Evolutionary conservation across 2,888 invertebrate genomes (phyloP).

Genomic region (Calliopum simillimum): DNA sequence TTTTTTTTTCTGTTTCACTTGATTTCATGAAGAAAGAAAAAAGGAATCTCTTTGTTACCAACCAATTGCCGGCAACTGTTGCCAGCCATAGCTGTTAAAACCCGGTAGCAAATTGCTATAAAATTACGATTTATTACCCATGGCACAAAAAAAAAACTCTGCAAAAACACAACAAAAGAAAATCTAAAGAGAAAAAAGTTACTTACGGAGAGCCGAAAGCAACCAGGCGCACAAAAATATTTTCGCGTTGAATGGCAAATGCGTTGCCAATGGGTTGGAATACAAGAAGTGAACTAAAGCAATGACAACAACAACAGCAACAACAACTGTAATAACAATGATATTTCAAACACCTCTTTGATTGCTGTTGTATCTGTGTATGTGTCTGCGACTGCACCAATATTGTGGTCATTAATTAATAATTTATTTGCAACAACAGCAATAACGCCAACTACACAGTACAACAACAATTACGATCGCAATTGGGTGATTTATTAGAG

Average conservation of each 20-base stretch:
- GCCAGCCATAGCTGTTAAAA: conserved; percentile 3
- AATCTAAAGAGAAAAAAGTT: no score
- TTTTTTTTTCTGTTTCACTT: not conserved
- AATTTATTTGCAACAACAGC: conserved; percentile 7
- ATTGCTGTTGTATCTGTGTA: conserved; percentile 3
- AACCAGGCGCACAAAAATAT: conserved; percentile 9
- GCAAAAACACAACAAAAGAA: no score
- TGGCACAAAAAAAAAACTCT: no score
- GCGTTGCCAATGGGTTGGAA: conserved; percentile 2
- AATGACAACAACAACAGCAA: not conserved
- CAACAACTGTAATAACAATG: conserved; percentile 13
- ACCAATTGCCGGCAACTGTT: no score
- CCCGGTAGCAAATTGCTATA: conserved; percentile 27
- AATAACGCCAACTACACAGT: no score
- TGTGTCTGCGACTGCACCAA: not conserved
- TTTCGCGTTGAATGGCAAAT: conserved; percentile 13
- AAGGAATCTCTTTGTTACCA: not conserved
- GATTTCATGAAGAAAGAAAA: not conserved
- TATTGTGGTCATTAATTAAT: conserved; percentile 35
- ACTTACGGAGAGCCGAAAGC: not conserved
- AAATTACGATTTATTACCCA: conserved; percentile 17
- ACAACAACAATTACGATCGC: conserved; percentile 16
- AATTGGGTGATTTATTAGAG: not conserved
- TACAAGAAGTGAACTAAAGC: conserved; percentile 2
- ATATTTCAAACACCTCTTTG: not conserved